Evolutionary conservation across 2,797 vertebrate genomes (phyloP).

Genomic region (Muscicapa comitata): DNA sequence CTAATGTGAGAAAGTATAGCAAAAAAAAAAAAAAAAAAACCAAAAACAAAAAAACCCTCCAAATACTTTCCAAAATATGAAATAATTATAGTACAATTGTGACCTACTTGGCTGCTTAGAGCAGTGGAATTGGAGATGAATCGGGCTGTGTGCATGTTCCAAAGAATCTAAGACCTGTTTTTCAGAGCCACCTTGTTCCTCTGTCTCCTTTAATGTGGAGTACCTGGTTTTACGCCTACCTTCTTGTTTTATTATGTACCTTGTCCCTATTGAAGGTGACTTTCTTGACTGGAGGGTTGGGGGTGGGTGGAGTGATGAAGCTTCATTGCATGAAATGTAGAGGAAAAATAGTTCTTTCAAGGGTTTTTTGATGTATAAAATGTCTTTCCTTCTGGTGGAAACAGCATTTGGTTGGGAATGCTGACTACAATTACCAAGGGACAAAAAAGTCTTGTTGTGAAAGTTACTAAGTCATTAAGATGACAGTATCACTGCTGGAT

Average conservation of each 20-base stretch:
- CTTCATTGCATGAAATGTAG: not conserved
- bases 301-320: not conserved
- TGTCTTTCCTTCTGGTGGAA: not conserved
- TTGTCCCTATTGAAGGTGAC: not conserved
- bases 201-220: not conserved
- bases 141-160: not conserved
- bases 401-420: not conserved
- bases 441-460: not conserved
- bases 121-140: not conserved
- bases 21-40: not conserved
- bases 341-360: not conserved
- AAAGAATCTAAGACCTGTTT: not conserved
- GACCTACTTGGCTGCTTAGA: not conserved
- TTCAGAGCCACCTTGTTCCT: not conserved
- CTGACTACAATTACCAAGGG: not conserved
- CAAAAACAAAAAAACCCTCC: too few species aligned
- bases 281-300: not conserved
- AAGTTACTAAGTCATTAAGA: not conserved
- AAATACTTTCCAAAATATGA: not conserved
- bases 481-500: not conserved
- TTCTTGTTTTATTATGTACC: not conserved
- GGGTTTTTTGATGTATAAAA: not conserved
- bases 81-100: not conserved
- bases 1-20: not conserved
- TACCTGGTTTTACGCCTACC: not conserved